Evolutionary conservation across 2,888 invertebrate genomes (phyloP).

Genomic region (Drosophila recens): DNA sequence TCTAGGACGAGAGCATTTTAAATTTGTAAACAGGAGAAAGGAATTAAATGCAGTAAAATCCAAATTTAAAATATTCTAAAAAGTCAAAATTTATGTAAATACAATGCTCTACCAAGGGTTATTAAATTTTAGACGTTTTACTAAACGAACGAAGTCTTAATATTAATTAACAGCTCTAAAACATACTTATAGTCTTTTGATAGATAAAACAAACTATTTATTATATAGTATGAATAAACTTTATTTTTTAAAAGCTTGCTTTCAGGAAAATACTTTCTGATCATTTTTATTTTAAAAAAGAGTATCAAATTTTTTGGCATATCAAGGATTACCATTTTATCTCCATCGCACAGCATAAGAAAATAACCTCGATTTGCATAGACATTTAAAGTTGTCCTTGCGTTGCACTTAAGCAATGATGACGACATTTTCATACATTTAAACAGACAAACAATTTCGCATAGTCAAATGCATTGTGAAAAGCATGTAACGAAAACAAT

Average conservation of each 20-base stretch:
- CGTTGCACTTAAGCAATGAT: constrained; percentile 11
- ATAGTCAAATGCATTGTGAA: constrained; percentile 11
- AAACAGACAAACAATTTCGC: constrained; percentile 3
- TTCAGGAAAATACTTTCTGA: too few relatives aligned
- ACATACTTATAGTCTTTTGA: not conserved
- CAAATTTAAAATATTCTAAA: not conserved
- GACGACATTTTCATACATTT: constrained; percentile 15
- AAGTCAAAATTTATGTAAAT: too few relatives aligned
- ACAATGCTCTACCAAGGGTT: too few relatives aligned
- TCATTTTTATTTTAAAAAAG: too few relatives aligned
- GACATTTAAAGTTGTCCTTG: constrained; percentile 19
- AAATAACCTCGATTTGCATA: not conserved
- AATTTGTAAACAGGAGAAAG: not conserved
- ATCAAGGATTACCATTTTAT: too few relatives aligned
- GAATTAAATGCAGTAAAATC: not conserved
- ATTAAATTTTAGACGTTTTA: not conserved
- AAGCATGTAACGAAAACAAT: constrained; percentile 27
- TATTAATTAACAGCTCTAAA: not conserved
- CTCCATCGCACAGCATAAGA: too few relatives aligned
- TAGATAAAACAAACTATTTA: not conserved
- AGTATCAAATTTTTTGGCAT: too few relatives aligned
- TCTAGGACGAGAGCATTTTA: not conserved
- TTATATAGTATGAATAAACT: too few relatives aligned
- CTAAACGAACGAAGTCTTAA: not conserved
- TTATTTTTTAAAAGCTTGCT: too few relatives aligned